These are phyloP conservation scores for Apolygus lucorum DNA, from an alignment of 1,140 invertebrate genomes.

Conservation along the genomic window DNA sequence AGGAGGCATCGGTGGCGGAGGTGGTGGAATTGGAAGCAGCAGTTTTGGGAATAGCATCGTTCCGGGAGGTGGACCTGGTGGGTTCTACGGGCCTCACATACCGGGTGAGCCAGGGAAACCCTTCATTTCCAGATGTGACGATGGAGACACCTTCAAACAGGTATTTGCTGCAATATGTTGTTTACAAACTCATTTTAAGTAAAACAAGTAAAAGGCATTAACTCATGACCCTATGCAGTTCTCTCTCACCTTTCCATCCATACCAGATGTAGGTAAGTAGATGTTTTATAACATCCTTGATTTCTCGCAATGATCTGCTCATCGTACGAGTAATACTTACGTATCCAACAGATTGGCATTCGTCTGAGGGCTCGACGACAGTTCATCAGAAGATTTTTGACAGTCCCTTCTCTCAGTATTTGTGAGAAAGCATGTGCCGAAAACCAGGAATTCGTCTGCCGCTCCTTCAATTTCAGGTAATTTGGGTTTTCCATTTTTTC, in stretches of 20 bases:
- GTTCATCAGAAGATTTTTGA: slow-evolving; percentile 64
- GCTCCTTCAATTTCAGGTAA: slow-evolving; percentile 80
- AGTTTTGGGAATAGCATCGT: slow-evolving; percentile 21
- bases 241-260: too few relatives aligned
- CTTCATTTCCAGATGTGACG: slow-evolving; percentile 54
- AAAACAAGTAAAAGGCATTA: too few relatives aligned
- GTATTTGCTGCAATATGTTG: slow-evolving; percentile 30
- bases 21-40: too few relatives aligned
- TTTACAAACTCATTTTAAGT: too few relatives aligned
- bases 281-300: too few relatives aligned
- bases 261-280: too few relatives aligned
- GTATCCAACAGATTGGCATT: slow-evolving; percentile 54
- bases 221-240: too few relatives aligned
- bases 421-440: slow-evolving; percentile 77
- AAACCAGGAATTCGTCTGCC: slow-evolving; percentile 72
- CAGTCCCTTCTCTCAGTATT: slow-evolving; percentile 59
- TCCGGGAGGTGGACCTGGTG: slow-evolving; percentile 26
- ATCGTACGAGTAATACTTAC: too few relatives aligned
- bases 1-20: too few relatives aligned
- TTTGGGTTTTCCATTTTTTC: neutral
- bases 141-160: slow-evolving; percentile 68
- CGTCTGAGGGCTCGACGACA: slow-evolving; percentile 65
- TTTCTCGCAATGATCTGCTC: too few relatives aligned
- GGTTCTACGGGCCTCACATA: slow-evolving; percentile 27
- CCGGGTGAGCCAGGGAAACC: slow-evolving; percentile 36